Conservation (phyloP, 1,140 invertebrate species). For the Idris sp. region DNA sequence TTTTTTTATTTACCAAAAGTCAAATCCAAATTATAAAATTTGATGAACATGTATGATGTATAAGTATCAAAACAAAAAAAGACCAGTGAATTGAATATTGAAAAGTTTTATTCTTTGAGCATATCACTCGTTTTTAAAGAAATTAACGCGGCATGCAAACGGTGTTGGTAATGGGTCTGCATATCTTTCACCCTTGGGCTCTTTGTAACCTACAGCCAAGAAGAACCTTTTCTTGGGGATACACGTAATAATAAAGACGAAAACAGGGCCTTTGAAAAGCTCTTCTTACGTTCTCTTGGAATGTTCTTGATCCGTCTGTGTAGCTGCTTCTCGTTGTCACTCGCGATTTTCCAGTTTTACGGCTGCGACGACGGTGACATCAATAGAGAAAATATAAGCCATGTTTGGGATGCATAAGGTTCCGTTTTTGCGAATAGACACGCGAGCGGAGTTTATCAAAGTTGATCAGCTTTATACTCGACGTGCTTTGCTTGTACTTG, state of each 20-base stretch:
- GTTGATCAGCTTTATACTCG: conserved; percentile 32
- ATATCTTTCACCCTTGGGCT: conserved; percentile 12
- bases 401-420: conserved; percentile 22
- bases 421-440: conserved; percentile 28
- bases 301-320: conserved; percentile 25
- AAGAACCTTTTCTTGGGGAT: conserved; percentile 9
- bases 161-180: conserved; percentile 15
- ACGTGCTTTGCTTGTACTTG: neutral
- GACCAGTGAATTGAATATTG: too few species aligned
- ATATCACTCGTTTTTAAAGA: too few species aligned
- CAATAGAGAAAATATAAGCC: conserved; percentile 24
- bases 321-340: conserved; percentile 5
- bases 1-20: too few species aligned
- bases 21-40: too few species aligned
- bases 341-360: conserved; percentile 13
- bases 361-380: conserved; percentile 10
- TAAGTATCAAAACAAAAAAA: too few species aligned
- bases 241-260: conserved; percentile 40
- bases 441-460: conserved; percentile 36
- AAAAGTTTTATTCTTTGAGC: too few species aligned
- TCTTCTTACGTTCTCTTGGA: conserved; percentile 12
- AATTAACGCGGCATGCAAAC: too few species aligned
- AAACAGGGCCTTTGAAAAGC: conserved; percentile 35
- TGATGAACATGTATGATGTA: too few species aligned
- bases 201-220: neutral